Evolutionary conservation across 2,113 vertebrate species (phyloP), one percentile per base, ranked within the genome.

Genomic region (Periophthalmus modestus): DNA sequence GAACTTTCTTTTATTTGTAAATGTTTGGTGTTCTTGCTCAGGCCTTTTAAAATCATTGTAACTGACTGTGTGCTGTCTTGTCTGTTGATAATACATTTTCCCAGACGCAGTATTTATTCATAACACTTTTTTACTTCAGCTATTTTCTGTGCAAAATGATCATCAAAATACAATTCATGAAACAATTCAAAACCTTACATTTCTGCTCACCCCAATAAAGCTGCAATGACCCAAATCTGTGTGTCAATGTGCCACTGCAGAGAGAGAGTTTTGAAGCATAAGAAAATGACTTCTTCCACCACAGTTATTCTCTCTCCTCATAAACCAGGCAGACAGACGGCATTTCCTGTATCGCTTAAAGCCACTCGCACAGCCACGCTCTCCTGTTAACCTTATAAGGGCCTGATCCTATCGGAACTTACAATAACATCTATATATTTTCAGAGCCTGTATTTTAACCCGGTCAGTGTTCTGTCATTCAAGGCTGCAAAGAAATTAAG

Each of bases 301-400:
- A 66, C 77, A 85, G 77, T 74, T 54, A 71, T 72, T 83, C 73
- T 73, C 34, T 28, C 85, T 85, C 78, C 86, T 85, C 79, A 72
- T 89, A 87, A 90, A 91, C 75, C 33, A 72, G 69, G 75, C 73
- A 82, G 91, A 89, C 87, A 85, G 85, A 74, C 90, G 89, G 90
- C 86, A 89, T 93, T 93, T 92, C 91, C 92, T 92, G 82, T 87
- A 78, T 78, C 28, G 63, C 78, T 74, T 71, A 81, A 85, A 81
- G 77, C 18, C 50, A 24, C 83, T 58, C 75, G 52, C 71, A 66
- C 71, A 59, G 67, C 66, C 69, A 74, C 75, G 65, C 66, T 57
- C 78, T 72, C 74, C 57, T 52, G 65, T 58, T 67, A 52, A 63
- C 75, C 76, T 79, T 87, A 76, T 80, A 84, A 82, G 81, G 85